Evolutionary conservation across 2,113 vertebrate species (phyloP).

Genomic region (Ictalurus furcatus): DNA sequence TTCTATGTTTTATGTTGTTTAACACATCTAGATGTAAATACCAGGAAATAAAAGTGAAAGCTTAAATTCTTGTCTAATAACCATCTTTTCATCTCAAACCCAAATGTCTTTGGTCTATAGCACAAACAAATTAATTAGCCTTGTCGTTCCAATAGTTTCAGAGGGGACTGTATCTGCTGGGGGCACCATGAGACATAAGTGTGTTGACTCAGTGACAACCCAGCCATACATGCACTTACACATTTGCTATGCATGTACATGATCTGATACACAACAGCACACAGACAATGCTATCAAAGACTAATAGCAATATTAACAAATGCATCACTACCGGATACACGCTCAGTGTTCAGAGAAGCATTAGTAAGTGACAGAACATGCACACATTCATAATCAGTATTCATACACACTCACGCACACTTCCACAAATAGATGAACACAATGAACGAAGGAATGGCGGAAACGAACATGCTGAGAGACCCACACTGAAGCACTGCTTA

Average conservation of each 20-base stretch:
- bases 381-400: neutral
- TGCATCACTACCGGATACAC: neutral
- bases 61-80: too few species aligned
- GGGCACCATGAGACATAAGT: neutral
- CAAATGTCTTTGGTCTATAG: too few species aligned
- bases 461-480: too few species aligned
- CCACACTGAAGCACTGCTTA: too few species aligned
- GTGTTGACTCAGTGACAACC: neutral
- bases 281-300: slow-evolving; percentile 39
- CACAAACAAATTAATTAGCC: too few species aligned
- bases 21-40: too few species aligned
- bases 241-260: neutral
- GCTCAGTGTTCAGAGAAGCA: neutral
- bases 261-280: slow-evolving; percentile 11
- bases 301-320: neutral
- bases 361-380: neutral
- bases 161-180: too few species aligned
- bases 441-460: too few species aligned
- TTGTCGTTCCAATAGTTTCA: too few species aligned
- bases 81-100: too few species aligned
- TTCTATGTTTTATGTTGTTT: too few species aligned
- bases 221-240: neutral
- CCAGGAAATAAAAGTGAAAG: too few species aligned
- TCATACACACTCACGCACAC: slow-evolving; percentile 27
- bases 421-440: neutral